Evolutionary conservation across 2,113 vertebrate species (phyloP), one percentile per base, ranked within the genome.

Genomic region (Corythornis madagascariensis): DNA sequence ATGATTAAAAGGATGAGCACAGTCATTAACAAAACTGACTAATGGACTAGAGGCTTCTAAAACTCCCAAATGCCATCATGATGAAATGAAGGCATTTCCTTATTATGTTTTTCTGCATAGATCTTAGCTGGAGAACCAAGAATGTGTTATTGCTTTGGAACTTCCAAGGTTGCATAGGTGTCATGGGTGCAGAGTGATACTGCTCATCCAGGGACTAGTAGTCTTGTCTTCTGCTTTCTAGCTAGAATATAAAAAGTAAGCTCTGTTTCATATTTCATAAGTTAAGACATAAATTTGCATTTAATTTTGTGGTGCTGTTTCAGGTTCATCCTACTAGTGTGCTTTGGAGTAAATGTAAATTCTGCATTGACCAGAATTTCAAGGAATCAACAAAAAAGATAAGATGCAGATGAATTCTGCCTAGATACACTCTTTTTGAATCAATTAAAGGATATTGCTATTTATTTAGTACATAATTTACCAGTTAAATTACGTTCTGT

Each of bases 21-120:
- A 96, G 93, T 96, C 97, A 98, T 98, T 98, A 98, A 97, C 94
- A 97, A 97, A 97, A 92, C 96, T 98, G 97, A 98, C 91, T 98
- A 97, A 97, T 97, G 96, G 95, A 91, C 91, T 94, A 72, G 85
- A 96, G 96, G 95, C 75, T 78, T 91, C 92, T 95, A 95, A 97
- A 97, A 97, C 95, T 98, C 97, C 96, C 96, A 96, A 89, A 96
- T 97, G 97, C 86, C 97, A 97, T 95, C 84, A 95, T 96, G 97
- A 97, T 98, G 90, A 97, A 98, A 97, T 53, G 92, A 95, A 97
- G 87, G 89, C 88, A 95, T 97, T 98, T 97, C 96, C 96, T 96
- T 98, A 97, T 97, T 98, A 97, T 38, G 97, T 98, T 97, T 98
- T 95, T 91, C 64, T 96, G 86, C 95, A 96, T 87, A 96, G 90